Percentiles rank a stretch among this genome's conserved stretches.
phyloP scores from a whole-genome alignment of 2,113 vertebrate species.

The Cyprinodon variegatus region DNA sequence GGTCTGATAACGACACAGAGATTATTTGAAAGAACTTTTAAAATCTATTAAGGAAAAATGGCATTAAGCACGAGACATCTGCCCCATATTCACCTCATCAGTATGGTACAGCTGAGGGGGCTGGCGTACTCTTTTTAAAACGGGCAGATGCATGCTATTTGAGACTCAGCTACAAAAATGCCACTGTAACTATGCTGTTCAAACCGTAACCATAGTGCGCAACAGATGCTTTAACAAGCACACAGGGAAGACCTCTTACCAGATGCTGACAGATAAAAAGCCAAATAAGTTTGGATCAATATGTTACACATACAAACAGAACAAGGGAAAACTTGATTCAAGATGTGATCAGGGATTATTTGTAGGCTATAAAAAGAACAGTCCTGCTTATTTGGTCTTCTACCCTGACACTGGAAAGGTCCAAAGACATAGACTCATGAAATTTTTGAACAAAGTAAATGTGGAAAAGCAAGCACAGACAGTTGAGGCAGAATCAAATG shows the following conservation, averaged over 20 bases:
- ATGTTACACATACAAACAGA: neutral
- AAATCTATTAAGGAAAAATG: neutral
- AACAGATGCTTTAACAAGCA: neutral
- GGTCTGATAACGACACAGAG: no score
- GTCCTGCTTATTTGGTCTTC: neutral
- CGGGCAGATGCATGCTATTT: neutral
- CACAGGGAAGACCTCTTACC: neutral
- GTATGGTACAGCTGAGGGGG: neutral
- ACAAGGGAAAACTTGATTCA: neutral
- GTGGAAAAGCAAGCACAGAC: neutral
- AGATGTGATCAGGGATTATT: neutral
- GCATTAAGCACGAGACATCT: neutral
- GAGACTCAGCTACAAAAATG: neutral
- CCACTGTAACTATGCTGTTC: neutral
- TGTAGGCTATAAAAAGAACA: neutral
- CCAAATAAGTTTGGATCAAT: neutral
- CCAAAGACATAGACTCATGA: neutral
- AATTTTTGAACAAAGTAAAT: neutral
- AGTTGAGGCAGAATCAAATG: neutral
- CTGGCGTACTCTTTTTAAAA: neutral
- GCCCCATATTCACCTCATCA: neutral
- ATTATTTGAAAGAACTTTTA: no score
- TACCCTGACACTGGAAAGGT: neutral
- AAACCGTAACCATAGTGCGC: no score
- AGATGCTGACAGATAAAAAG: conserved; percentile 1